phyloP scores from a whole-genome alignment of 2,888 invertebrate genomes.

The Lomographa bimaculata region DNA sequence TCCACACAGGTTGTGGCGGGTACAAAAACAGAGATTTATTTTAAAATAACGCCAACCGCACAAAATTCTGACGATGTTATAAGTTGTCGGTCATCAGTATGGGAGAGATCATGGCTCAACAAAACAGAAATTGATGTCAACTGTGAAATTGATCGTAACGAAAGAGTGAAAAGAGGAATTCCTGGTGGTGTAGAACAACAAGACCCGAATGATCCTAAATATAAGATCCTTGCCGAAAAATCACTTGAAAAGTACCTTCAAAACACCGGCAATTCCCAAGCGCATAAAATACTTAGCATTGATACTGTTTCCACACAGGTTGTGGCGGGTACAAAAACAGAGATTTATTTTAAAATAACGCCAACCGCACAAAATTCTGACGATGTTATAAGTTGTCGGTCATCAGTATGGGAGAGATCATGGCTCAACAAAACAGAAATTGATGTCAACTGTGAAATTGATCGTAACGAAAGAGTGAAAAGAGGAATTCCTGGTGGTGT shows the following conservation, averaged over 20 bases:
- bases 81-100: constrained; percentile 34
- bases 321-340: constrained; percentile 74
- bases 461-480: constrained; percentile 24
- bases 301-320: constrained; percentile 62
- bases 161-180: constrained; percentile 30
- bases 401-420: constrained; percentile 35
- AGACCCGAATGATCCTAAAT: constrained; percentile 31
- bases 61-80: constrained; percentile 42
- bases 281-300: constrained; percentile 50
- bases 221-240: constrained; percentile 40
- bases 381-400: constrained; percentile 30
- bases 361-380: constrained; percentile 59
- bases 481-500: constrained; percentile 24
- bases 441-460: constrained; percentile 35
- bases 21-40: constrained; percentile 72
- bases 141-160: constrained; percentile 28
- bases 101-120: constrained; percentile 34
- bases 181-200: constrained; percentile 18
- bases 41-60: constrained; percentile 74
- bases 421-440: constrained; percentile 37
- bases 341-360: constrained; percentile 78
- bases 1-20: constrained; percentile 75
- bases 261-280: constrained; percentile 29
- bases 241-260: constrained; percentile 40
- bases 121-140: constrained; percentile 37